phyloP scores from a whole-genome alignment of 2,888 invertebrate species.

The Dioctria rufipes region DNA sequence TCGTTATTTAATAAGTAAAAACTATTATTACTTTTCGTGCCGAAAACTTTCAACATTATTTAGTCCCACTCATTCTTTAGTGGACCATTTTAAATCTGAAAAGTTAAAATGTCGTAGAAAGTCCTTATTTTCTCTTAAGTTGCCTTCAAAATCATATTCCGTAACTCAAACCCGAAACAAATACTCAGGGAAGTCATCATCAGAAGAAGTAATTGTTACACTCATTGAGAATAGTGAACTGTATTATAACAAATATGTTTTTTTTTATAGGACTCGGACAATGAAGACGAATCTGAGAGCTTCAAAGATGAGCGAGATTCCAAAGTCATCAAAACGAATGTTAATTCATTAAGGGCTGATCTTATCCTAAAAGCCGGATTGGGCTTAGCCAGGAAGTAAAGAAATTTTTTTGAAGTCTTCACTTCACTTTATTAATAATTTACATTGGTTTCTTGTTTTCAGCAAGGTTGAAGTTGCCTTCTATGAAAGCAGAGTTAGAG shows the following conservation, averaged over 20 bases:
- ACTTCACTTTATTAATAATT: not conserved
- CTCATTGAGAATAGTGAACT: not conserved
- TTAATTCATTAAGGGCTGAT: constrained; percentile 81
- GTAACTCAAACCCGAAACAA: not conserved
- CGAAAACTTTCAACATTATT: not conserved
- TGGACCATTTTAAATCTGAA: not conserved
- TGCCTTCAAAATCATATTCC: not conserved
- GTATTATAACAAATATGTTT: not conserved
- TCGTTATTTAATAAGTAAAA: not conserved
- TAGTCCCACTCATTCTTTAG: not conserved
- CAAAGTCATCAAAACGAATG: constrained; percentile 76
- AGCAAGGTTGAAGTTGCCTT: constrained; percentile 87
- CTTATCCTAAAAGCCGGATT: constrained; percentile 79
- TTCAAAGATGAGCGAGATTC: constrained; percentile 75
- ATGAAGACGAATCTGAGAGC: constrained; percentile 72
- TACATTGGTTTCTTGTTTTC: constrained; percentile 56
- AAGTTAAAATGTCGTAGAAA: not conserved
- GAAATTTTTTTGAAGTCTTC: constrained; percentile 60
- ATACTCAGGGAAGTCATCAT: constrained; percentile 16
- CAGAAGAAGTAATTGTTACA: not conserved
- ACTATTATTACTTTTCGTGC: not conserved
- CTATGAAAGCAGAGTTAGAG: constrained; percentile 84
- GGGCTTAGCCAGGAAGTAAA: constrained; percentile 81
- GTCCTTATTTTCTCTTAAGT: not conserved
- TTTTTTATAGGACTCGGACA: constrained; percentile 71